Percentiles rank a stretch among this genome's conserved stretches.
phyloP scores from a whole-genome alignment of 2,888 invertebrate genomes.

The Tinea pellionella region DNA sequence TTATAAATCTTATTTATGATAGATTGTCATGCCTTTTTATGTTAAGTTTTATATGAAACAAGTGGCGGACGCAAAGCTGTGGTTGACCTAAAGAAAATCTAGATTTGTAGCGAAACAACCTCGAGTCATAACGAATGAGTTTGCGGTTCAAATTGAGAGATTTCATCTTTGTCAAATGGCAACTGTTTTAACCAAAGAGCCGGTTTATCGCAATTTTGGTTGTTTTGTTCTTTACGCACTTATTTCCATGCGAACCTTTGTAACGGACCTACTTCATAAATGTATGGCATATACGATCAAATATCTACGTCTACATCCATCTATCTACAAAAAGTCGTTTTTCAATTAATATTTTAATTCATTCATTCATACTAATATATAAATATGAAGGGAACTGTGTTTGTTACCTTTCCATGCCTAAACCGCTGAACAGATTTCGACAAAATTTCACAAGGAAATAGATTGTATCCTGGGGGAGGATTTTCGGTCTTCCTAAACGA shows the following conservation, averaged over 20 bases:
- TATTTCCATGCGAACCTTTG: not conserved
- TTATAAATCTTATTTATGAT: no score
- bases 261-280: not conserved
- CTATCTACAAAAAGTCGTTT: no score
- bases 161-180: conserved; percentile 41
- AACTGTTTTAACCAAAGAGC: conserved; percentile 51
- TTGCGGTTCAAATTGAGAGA: conserved; percentile 31
- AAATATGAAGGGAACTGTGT: no score
- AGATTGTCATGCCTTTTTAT: not conserved
- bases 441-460: no score
- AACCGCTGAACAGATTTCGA: no score
- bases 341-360: no score
- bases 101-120: conserved; percentile 21
- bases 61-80: conserved; percentile 11
- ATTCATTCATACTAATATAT: no score
- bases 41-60: not conserved
- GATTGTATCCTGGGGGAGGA: no score
- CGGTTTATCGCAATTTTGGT: conserved; percentile 22
- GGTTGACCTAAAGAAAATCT: conserved; percentile 30
- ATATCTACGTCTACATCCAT: no score
- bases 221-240: not conserved
- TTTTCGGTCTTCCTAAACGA: no score
- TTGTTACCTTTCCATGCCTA: no score
- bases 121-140: conserved; percentile 13
- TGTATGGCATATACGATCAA: no score